Evolutionary conservation across 2,888 invertebrate genomes (phyloP), one percentile per base, ranked within the genome.

Genomic region (Mesochorus sp.): DNA sequence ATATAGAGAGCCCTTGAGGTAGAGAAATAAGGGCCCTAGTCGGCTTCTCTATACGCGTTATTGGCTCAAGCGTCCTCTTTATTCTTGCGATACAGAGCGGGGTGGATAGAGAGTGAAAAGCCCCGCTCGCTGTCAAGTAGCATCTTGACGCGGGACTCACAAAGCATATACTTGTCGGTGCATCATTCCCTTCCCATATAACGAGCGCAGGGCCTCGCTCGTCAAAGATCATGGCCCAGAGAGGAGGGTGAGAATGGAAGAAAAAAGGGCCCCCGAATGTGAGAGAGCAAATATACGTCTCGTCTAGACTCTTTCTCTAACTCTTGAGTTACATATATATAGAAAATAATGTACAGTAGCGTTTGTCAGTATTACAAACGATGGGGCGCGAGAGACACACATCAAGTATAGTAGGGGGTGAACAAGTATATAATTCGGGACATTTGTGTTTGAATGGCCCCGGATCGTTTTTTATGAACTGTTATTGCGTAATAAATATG

Each of bases 121-220:
- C 61, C 62, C 17, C 39, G 68, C 74, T 73, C 57, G 80, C 84
- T 86, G 86, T 89, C 88, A 88, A 89, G 88, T 87, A 88, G 85
- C 86, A 87, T 89, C 88, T 89, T 88, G 88, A 89, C 89, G 85
- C 87, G 86, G 85, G 81, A 80, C 84, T 83, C 83, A 88, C 88
- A 88, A 88, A 88, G 82, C 85, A 88, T 85, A 68, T 80, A 88
- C 88, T 88, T 86, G 88, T 87, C 87, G 87, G 85, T 86, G 83
- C 85, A 68, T 34, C 57, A 80, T 76, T 83, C 34, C 34, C 31
- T 31, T 47, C 44, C 85, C 80, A 84, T 83, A 85, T 66, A 76
- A 76, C 76, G 66, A 76, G 72, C 28, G 39, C 34, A 31, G 37
- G 72, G 61, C 39, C 10, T 19, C 26, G 14, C 14, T 19, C 44